Evolutionary conservation across 2,113 vertebrate genomes (phyloP).

Genomic region (Eudyptes chrysolophus): DNA sequence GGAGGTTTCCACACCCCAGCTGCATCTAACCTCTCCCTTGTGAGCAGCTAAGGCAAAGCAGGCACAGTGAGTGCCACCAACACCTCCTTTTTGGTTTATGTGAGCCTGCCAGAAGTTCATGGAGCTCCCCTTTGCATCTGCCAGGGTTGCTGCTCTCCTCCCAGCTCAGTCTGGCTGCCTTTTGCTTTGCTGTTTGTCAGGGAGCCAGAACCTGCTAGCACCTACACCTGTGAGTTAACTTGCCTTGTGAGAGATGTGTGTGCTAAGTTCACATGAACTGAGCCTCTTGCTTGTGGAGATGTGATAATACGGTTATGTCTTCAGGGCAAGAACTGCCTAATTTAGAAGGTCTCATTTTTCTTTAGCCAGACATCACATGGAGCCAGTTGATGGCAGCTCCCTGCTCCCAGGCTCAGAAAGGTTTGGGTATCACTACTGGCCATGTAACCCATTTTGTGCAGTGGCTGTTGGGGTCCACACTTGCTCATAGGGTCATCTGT

Average conservation of each 20-base stretch:
- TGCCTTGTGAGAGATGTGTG: not conserved
- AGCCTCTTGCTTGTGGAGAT: not conserved
- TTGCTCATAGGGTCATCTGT: not conserved
- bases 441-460: not conserved
- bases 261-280: accelerated
- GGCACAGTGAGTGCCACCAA: accelerated
- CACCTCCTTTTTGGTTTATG: not conserved
- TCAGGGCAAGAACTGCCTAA: not conserved
- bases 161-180: not conserved
- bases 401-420: not conserved
- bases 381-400: not conserved
- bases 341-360: not conserved
- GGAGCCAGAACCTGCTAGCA: not conserved
- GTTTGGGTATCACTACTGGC: not conserved
- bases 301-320: not conserved
- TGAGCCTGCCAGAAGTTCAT: not conserved
- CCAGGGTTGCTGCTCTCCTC: not conserved
- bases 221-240: not conserved
- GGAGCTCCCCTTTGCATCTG: not conserved
- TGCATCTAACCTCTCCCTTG: accelerated
- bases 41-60: not conserved
- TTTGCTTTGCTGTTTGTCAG: not conserved
- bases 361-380: not conserved
- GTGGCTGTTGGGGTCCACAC: not conserved
- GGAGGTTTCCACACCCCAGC: not conserved